Base-by-base conservation (phyloP, 2,888 invertebrate species). In the Sinodicranocentrus sp. region DNA sequence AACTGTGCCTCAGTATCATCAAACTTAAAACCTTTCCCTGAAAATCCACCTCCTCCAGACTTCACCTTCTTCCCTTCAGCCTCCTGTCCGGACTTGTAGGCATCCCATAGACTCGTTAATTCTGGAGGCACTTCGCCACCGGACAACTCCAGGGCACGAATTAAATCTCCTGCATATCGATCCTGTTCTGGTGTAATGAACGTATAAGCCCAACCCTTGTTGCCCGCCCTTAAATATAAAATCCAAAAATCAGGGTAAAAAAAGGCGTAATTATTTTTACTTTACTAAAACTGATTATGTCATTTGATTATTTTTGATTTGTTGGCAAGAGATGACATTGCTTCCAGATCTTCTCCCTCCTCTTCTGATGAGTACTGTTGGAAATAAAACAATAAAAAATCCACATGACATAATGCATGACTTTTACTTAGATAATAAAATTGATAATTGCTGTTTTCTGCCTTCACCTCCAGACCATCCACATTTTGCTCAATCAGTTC, bases 401-500 rank as follows among this genome's bases (percentile, higher is more conserved):
- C n/a, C n/a, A 48, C 28, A 23, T 84, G 2, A 61, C 2, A n/a
- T n/a, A n/a, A n/a, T n/a, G n/a, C n/a, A n/a, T n/a, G n/a, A n/a
- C n/a, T n/a, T n/a, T n/a, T 39, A 25, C 8, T 57, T 21, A 43
- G n/a, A 39, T n/a, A 26, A 26, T 2, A 23, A 21, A 54, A 25
- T 43, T 44, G n/a, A 63, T n/a, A n/a, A n/a, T n/a, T n/a, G n/a
- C n/a, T n/a, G n/a, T n/a, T n/a, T n/a, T n/a, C n/a, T n/a, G n/a
- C n/a, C n/a, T n/a, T n/a, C 89, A 92, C 92, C 91, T 94, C 99
- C 85, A 99, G 91, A 0, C 97, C 98, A 90, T 99, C 99, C 91
- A 98, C 97, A 91, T 99, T 98, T 90, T 98, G 98, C 91, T 99
- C 98, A 90, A 99, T 97, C n/a, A 99, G 92, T 91, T 99, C 99